Conservation (phyloP, 2,888 invertebrate genomes). For the Dolichopus griseipennis region DNA sequence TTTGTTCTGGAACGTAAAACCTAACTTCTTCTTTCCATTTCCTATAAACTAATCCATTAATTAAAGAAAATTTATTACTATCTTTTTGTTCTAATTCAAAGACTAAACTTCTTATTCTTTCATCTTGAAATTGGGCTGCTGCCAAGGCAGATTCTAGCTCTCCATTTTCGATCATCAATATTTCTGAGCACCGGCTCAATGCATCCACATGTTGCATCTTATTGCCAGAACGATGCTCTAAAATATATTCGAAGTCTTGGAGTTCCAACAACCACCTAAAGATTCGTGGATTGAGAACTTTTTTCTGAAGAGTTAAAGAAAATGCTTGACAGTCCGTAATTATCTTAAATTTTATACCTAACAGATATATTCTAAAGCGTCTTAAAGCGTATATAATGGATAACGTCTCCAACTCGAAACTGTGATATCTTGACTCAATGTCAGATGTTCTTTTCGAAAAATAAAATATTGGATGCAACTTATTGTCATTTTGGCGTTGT, state of each 20-base stretch:
- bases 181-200: too few relatives aligned
- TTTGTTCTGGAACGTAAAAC: too few relatives aligned
- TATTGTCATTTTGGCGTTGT: conserved; percentile 15
- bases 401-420: conserved; percentile 30
- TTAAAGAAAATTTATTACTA: too few relatives aligned
- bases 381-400: conserved; percentile 27
- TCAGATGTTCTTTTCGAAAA: conserved; percentile 28
- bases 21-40: too few relatives aligned
- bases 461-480: conserved; percentile 28
- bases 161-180: too few relatives aligned
- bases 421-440: conserved; percentile 27
- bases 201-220: conserved; percentile 32
- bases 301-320: conserved; percentile 20
- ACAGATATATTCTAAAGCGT: too few relatives aligned
- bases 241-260: conserved; percentile 21
- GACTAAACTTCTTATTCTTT: too few relatives aligned
- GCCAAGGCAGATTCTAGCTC: too few relatives aligned
- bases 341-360: conserved; percentile 24
- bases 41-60: too few relatives aligned
- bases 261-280: conserved; percentile 20
- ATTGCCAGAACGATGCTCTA: conserved; percentile 22
- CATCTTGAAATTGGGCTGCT: too few relatives aligned
- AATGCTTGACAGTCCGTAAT: conserved; percentile 25
- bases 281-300: conserved; percentile 23
- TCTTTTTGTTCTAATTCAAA: too few relatives aligned